These are phyloP conservation scores for Prunella strophiata DNA, from an alignment of 2,797 vertebrate species.

Conservation along the genomic window DNA sequence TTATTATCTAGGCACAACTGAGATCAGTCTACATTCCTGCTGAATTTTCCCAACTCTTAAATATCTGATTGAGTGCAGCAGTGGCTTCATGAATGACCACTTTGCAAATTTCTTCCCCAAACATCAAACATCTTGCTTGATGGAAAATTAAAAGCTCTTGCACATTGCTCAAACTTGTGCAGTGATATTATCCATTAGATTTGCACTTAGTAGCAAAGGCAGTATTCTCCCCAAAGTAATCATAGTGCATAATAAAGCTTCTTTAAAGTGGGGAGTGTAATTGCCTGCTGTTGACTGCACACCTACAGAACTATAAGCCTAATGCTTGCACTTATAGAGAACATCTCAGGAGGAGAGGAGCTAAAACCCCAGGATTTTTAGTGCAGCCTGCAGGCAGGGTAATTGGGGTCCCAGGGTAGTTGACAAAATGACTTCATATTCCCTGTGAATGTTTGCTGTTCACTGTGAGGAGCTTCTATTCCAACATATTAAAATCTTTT, in stretches of 20 bases:
- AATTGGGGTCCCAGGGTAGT: neutral
- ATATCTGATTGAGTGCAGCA: neutral
- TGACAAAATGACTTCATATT: neutral
- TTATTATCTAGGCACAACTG: neutral
- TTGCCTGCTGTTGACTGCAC: neutral
- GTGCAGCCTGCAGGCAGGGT: neutral
- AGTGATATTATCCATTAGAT: neutral
- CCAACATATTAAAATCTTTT: neutral
- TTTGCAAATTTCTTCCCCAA: neutral
- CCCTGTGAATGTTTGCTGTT: neutral
- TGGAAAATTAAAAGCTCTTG: conserved; percentile 21
- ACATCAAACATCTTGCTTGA: neutral
- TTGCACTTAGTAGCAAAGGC: neutral
- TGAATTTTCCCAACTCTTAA: neutral
- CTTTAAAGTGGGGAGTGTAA: neutral
- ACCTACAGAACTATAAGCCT: neutral
- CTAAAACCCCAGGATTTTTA: conserved; percentile 2
- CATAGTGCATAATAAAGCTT: neutral
- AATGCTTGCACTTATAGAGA: neutral
- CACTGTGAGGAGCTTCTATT: neutral
- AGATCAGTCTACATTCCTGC: neutral
- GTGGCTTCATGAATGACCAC: neutral
- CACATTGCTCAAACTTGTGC: neutral
- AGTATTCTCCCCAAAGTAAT: neutral
- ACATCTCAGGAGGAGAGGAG: neutral